Conservation (phyloP, 2,888 invertebrate genomes). For the Smittia aterrima region DNA sequence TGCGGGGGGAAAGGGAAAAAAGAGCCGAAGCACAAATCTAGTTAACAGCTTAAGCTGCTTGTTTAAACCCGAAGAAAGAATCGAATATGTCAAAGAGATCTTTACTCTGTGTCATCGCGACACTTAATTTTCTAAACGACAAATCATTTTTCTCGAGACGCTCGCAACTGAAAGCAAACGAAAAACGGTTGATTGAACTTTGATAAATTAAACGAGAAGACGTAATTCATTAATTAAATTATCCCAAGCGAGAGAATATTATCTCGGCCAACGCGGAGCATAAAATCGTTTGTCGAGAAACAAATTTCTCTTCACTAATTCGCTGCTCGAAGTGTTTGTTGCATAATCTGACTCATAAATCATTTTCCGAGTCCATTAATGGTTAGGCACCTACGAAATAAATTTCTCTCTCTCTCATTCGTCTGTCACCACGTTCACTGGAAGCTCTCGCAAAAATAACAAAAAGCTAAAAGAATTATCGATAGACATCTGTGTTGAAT, state of each 20-base stretch:
- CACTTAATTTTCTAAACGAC: not conserved
- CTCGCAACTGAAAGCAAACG: too few species aligned
- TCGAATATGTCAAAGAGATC: not conserved
- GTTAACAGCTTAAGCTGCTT: constrained; percentile 11
- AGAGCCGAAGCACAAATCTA: not conserved
- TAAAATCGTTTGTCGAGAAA: too few species aligned
- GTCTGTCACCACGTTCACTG: not conserved
- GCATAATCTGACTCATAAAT: not conserved
- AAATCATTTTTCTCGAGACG: not conserved
- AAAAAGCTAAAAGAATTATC: not conserved
- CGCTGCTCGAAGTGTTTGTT: not conserved
- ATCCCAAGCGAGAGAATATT: too few species aligned
- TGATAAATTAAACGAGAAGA: not conserved
- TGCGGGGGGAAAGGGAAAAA: not conserved
- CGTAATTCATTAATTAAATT: not conserved
- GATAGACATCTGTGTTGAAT: not conserved
- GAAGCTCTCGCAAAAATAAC: not conserved
- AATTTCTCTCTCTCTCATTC: too few species aligned
- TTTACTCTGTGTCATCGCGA: constrained; percentile 1
- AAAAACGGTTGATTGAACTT: not conserved
- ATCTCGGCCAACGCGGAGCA: not conserved
- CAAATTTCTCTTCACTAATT: not conserved
- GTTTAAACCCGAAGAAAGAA: not conserved
- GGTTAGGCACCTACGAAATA: not conserved
- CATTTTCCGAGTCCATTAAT: not conserved